phyloP scores from a whole-genome alignment of 2,797 vertebrate species.

The Acanthornis magna region DNA sequence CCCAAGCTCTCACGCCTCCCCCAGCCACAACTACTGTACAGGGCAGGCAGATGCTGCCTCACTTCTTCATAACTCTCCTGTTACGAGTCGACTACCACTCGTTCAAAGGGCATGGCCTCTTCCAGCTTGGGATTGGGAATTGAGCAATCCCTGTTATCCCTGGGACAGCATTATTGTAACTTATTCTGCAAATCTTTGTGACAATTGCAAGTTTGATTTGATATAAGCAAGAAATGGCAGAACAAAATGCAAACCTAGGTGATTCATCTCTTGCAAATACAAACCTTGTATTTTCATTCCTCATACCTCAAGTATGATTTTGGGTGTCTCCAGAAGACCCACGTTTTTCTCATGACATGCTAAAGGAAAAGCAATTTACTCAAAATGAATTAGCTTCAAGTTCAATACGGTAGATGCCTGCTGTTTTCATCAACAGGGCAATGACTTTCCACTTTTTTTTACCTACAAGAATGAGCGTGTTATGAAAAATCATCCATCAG shows the following conservation, averaged over 20 bases:
- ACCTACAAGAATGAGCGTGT: background rate
- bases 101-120: background rate
- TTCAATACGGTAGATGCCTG: background rate
- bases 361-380: background rate
- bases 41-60: background rate
- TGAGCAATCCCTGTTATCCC: background rate
- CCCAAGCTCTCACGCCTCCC: background rate
- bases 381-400: background rate
- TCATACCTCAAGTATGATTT: background rate
- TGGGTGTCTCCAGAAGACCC: background rate
- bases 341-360: background rate
- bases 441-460: background rate
- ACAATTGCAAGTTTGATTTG: background rate
- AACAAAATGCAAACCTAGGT: background rate
- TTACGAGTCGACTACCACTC: background rate
- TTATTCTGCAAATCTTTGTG: background rate
- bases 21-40: background rate
- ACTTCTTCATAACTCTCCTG: background rate
- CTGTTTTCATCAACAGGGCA: background rate
- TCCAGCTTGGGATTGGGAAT: background rate
- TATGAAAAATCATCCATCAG: conserved; percentile 58
- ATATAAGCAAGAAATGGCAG: background rate
- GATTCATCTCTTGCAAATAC: background rate
- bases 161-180: background rate
- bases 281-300: background rate